Base-by-base conservation (phyloP, 92 coral and sea anemone species). In the Epizoanthus fatuus region DNA sequence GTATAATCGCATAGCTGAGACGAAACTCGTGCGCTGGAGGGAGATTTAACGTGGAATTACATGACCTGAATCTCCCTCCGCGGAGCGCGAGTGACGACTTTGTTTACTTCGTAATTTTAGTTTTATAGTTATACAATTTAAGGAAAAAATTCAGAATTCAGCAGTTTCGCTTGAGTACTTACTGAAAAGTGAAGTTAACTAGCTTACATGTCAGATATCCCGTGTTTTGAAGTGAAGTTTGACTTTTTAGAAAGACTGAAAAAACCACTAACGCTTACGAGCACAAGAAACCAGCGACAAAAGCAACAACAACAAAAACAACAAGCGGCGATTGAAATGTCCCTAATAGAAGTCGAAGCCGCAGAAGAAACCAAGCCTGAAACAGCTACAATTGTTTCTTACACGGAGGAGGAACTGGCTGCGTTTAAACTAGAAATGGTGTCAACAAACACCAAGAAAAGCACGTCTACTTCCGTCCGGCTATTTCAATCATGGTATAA, bases 381-480 rank as follows among this genome's bases (percentile, higher is more conserved):
- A 40, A 69, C 42, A 25, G 32, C 32, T 3, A n/a, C 88, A 66
- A 74, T 85, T 75, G 89, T 85, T 7, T 1, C 51, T 60, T 86
- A 49, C 71, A 67, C 59, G 5, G 88, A 84, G 22, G 83, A 58
- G 13, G 88, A 70, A 83, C 3, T 74, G 60, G 69, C 40, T 51
- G n/a, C 68, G 15, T 74, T 84, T 55, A 66, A 22, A 19, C 38
- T 64, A 16, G 63, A 44, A 5, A 67, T 86, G 79, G 82, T 70
- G 25, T 75, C 87, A 29, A 54, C 47, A 81, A 88, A 88, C 84
- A 88, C 87, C 12, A 81, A 88, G 47, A 82, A 44, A 73, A 88
- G 91, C 56, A 88, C 84, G n/a, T 45, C 65, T 35, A 63, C 91
- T 45, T 53, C 91, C 70, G 91, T 82, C 39, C 86, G 83, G 84